These are phyloP conservation scores for Eulemur coronatus DNA, from an alignment of 2,797 vertebrate species.

Conservation along the genomic window DNA sequence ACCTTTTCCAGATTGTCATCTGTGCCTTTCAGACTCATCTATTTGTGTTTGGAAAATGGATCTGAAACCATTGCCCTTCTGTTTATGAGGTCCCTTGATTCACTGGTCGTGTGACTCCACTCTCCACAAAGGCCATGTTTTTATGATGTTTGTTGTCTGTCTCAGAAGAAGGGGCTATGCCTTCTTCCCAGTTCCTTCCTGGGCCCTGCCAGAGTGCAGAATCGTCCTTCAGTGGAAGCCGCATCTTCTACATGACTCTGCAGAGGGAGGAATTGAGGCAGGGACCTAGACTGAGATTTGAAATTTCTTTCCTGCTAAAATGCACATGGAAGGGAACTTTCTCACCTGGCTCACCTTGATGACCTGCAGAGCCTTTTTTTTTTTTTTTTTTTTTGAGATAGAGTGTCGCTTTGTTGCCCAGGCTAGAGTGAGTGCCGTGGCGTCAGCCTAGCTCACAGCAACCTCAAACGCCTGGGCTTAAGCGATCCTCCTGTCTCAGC, in stretches of 20 bases:
- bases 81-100: not conserved
- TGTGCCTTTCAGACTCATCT: constrained; percentile 5
- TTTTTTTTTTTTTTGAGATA: no score
- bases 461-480: no score
- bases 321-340: not conserved
- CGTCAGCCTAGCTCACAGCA: no score
- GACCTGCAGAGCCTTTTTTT: not conserved
- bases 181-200: not conserved
- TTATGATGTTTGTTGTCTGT: not conserved
- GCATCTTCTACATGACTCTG: not conserved
- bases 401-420: no score
- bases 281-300: not conserved
- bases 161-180: not conserved
- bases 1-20: not conserved
- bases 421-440: no score
- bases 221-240: not conserved
- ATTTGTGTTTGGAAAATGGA: constrained; percentile 11
- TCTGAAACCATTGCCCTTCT: constrained; percentile 14
- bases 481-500: no score
- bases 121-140: not conserved
- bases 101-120: not conserved
- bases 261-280: not conserved
- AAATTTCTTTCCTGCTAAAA: not conserved
- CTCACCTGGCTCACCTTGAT: not conserved
- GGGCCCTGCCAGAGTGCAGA: not conserved